Base-by-base conservation (phyloP, 2,888 invertebrate genomes). In the Drosophila diplacantha region DNA sequence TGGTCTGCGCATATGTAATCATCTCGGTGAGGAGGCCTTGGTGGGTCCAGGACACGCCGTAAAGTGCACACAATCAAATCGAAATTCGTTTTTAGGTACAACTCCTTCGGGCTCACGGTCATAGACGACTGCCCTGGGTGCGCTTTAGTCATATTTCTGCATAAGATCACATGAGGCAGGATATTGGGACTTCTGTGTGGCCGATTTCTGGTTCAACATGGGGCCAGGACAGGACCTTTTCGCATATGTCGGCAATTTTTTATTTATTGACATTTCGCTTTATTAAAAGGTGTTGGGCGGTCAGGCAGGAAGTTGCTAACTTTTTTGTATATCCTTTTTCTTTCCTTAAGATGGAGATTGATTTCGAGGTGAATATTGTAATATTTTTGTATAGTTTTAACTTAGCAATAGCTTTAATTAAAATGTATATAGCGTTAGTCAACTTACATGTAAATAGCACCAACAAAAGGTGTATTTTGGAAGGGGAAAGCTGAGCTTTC, bases 1-100 rank as follows among this genome's bases (percentile, higher is more conserved):
- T 84, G 84, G 85, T 85, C 85, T 85, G 85, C 84, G 81, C 85
- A 85, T 85, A 85, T 85, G 85, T 83, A 85, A 81, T 76, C 80
- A 79, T 79, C 69, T 77, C 55, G 63, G 65, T 65, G 69, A 38
- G 65, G 62, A 44, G 44, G 51, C 58, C 32, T 52, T 37, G 37
- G 59, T 39, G 60, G 60, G 59, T 39, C 52, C 52, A 62, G 76
- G 72, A 66, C 75, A 69, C 69, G 63, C 73, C 75, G 75, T 77
- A 76, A 80, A 78, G 80, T 78, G 81, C 75, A 76, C 73, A 79
- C 79, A 79, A 79, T 79, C 78, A 78, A 76, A 76, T 75, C 74
- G 73, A 81, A 76, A 81, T 79, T 76, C 75, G 72, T 73, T 79
- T 72, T 57, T 80, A 71, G 67, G 63, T 62, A 59, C 35, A 55